A percentile compares a stretch with the other conserved stretches of the same genome.
Conservation (phyloP, 2,113 vertebrate species). For the Verasper variegatus region DNA sequence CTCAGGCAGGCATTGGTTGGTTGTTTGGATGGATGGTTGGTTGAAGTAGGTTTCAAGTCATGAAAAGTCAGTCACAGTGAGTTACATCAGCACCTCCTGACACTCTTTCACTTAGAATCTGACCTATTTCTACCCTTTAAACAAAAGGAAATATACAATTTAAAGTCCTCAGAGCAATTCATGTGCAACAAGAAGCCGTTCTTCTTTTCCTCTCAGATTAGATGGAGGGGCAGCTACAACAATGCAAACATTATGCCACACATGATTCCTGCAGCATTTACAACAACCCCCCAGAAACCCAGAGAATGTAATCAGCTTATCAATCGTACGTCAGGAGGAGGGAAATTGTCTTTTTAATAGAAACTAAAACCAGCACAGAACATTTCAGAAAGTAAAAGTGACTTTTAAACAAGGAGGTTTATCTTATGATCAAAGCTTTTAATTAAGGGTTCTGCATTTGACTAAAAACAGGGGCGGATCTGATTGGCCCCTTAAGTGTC, state of each 20-base stretch:
- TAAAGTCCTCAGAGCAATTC: too few relatives aligned
- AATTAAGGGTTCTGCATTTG: neutral
- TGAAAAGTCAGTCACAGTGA: too few relatives aligned
- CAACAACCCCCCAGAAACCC: slow-evolving; percentile 7
- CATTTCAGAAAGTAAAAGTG: neutral
- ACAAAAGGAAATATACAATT: too few relatives aligned
- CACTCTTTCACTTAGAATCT: too few relatives aligned
- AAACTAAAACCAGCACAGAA: slow-evolving; percentile 2
- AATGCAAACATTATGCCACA: slow-evolving; percentile 44
- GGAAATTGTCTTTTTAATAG: neutral
- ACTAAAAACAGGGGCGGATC: neutral
- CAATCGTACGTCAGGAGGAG: neutral
- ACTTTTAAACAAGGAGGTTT: neutral
- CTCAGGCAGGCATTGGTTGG: too few relatives aligned
- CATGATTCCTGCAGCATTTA: slow-evolving; percentile 3
- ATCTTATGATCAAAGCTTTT: neutral
- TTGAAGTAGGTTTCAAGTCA: too few relatives aligned
- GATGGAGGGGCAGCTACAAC: neutral
- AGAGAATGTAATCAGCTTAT: slow-evolving; percentile 47
- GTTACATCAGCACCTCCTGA: too few relatives aligned
- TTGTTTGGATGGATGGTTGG: too few relatives aligned
- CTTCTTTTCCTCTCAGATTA: too few relatives aligned
- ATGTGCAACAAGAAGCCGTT: too few relatives aligned
- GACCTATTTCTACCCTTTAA: too few relatives aligned
- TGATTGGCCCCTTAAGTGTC: too few relatives aligned